These are phyloP conservation scores for Xanthia togata DNA, from an alignment of 2,888 invertebrate species.

Conservation along the genomic window DNA sequence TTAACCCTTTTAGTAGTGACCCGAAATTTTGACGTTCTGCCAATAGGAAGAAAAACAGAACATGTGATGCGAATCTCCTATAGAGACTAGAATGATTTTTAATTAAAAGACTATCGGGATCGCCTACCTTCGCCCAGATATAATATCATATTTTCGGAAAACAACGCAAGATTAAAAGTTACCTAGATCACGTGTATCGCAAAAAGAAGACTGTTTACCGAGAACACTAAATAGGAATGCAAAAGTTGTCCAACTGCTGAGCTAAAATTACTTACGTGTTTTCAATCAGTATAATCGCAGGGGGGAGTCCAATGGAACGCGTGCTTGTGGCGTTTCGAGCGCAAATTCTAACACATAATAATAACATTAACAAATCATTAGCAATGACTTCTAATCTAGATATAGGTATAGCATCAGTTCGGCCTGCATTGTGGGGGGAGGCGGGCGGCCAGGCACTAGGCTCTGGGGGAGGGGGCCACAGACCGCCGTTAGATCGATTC, in stretches of 20 bases:
- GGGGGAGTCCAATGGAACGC: background rate
- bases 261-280: conserved; percentile 25
- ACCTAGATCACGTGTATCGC: conserved; percentile 39
- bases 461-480: conserved; percentile 62
- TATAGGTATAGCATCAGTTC: conserved; percentile 61
- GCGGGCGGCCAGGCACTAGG: conserved; percentile 69
- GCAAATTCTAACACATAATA: conserved; percentile 60
- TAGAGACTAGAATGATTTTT: conserved; percentile 52
- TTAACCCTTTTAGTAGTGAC: conserved; percentile 34
- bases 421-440: conserved; percentile 63
- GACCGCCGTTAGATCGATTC: conserved; percentile 87
- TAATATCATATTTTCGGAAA: conserved; percentile 51
- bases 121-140: conserved; percentile 10
- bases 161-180: conserved; percentile 41
- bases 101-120: conserved; percentile 60
- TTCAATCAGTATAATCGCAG: conserved; percentile 24
- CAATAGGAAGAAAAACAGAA: conserved; percentile 46
- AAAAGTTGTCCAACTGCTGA: conserved; percentile 6
- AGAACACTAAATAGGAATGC: conserved; percentile 10
- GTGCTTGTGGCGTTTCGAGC: conserved; percentile 16
- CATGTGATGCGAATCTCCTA: conserved; percentile 40
- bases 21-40: conserved; percentile 43
- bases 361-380: conserved; percentile 70
- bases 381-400: conserved; percentile 70
- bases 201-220: background rate